Evolutionary conservation across 1,140 invertebrate species (phyloP), one percentile per base, ranked within the genome.

Genomic region (Chionoecetes opilio): DNA sequence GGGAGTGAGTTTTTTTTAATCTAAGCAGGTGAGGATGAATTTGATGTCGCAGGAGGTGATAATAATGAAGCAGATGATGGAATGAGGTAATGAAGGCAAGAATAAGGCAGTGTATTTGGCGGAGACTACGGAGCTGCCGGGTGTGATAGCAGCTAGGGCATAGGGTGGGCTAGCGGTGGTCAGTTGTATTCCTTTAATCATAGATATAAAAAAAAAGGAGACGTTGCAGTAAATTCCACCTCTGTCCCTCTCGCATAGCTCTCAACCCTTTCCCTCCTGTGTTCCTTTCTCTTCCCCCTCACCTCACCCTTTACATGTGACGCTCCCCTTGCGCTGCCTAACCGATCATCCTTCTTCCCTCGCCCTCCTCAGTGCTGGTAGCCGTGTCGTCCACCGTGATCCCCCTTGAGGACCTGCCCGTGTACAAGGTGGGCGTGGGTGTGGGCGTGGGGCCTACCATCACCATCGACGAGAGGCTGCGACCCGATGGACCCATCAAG

Each of bases 331-430:
- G n/a, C 63, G 21, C 63, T n/a, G 6, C 63, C n/a, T n/a, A 6
- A 75, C 63, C 63, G 21, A 0, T 6, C 3, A 6, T 35, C 34
- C 17, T 87, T 87, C 29, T 85, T 31, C 2, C 8, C 8, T 26
- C 34, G 6, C n/a, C 34, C 32, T 87, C 32, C 86, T 14, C 93
- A 94, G 93, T 94, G 2, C 85, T 94, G 32, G 93, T 94, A n/a
- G 86, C 93, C 8, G 86, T 94, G 53, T 94, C 93, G 3, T 94
- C 93, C 53, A 94, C 93, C 9, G 93, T 94, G 21, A 94, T 94
- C 46, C 93, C 93, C 3, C 85, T 94, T 21, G 93, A 94, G 37
- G 93, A 94, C 63, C 86, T 94, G 85, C 93, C 93, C 35, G 87
- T 82, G 32, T 94, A 41, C 86, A 34, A 90, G 85, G 93, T 94